Evolutionary conservation across 2,797 vertebrate species (phyloP), one percentile per base, ranked within the genome.

Genomic region (Crypturellus tataupa): DNA sequence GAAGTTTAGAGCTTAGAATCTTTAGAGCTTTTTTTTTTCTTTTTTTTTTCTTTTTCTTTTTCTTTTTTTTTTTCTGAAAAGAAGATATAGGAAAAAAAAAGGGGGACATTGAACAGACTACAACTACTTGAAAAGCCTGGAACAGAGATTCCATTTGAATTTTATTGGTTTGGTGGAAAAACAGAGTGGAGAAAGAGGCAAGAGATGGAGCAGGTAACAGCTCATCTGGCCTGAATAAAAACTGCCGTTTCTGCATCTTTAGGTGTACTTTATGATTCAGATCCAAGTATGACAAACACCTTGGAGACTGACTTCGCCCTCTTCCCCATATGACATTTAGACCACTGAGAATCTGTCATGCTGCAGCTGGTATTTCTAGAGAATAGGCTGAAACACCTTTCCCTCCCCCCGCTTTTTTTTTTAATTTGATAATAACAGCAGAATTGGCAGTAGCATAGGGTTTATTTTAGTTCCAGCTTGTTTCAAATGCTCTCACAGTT

Each of bases 391-490:
- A n/a, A 68, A 79, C 40, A 82, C 16, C 2, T 35, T 73, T 0
- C 29, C 39, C 51, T 31, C 9, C 67, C 14, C 12, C n/a, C 35
- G 56, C 31, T 9, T 73, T 40, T 21, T 6, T 10, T 44, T 27
- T 59, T 10, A 60, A 29, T 62, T 15, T 10, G 64, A 29, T n/a
- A 76, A 59, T 21, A 64, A 6, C 4, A 19, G 17, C 33, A n/a
- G 21, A 58, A 64, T 29, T 85, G 37, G 47, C 51, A 80, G 37
- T 49, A 83, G 20, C 9, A 35, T 7, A 12, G 49, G 1, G 10
- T 62, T 97, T 51, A 58, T 72, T 90, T 83, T 49, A 86, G 49
- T 70, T 94, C 56, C 47, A 84, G 20, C 31, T 77, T 89, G 21
- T 68, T 89, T 71, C 69, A 89, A 90, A 87, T 68, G 55, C 4